Evolutionary conservation across 2,888 invertebrate genomes (phyloP), one percentile per base, ranked within the genome.

Genomic region (Acanthosepion esculentum): DNA sequence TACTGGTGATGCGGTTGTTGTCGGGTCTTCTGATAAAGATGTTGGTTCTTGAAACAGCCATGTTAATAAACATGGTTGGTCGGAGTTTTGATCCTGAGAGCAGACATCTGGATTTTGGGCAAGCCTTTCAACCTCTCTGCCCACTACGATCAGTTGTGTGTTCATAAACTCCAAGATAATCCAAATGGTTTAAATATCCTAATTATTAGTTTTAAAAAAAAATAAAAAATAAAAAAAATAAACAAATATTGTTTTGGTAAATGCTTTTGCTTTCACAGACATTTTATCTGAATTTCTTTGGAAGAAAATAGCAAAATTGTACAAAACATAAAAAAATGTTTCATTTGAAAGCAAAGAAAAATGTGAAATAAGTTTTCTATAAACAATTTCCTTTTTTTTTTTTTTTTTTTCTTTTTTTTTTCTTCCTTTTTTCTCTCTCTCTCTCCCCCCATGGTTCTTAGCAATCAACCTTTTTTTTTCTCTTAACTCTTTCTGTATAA

Each of bases 241-340:
- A 53, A 55, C 15, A 15, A 15, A n/a, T 78, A 33, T 33, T n/a
- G n/a, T 78, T 78, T 78, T n/a, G n/a, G 15, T 78, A n/a, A 33
- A 26, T 59, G 23, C 59, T 59, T 59, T 20, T n/a, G 20, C 26
- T 23, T 29, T 33, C 78, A 78, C 3, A n/a, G 78, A 78, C n/a
- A 78, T 78, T 15, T 78, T n/a, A n/a, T n/a, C 15, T 18, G n/a
- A 33, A 78, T n/a, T 78, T 15, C 78, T 78, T 78, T 78, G 78
- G n/a, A n/a, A 78, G n/a, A 78, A 78, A 78, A 78, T 78, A 78
- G 78, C 78, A 78, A 78, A 78, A n/a, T n/a, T 78, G 78, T 78
- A n/a, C 78, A 78, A 78, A 78, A 78, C n/a, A 59, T 59, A 78
- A n/a, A 78, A n/a, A 33, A 23, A n/a, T n/a, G n/a, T 33, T 78